Evolutionary conservation across 2,113 vertebrate species (phyloP).

Genomic region (Oceanites oceanicus): DNA sequence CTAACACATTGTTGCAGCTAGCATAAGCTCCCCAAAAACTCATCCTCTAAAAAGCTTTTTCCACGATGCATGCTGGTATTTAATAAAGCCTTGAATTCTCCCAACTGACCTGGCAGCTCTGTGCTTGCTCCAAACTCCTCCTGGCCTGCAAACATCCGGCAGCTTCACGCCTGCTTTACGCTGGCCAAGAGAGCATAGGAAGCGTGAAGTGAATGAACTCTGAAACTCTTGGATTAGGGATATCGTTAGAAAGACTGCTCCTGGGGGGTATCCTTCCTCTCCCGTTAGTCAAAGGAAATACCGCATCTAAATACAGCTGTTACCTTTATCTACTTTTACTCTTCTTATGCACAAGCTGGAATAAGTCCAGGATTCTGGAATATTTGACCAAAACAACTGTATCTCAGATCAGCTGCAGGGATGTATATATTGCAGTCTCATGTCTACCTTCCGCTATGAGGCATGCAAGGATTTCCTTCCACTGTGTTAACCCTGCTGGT

Average conservation of each 20-base stretch:
- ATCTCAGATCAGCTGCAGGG: constrained; percentile 47
- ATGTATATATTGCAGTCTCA: not conserved
- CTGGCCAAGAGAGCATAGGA: not conserved
- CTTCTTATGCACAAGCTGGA: not conserved
- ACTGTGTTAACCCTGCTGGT: constrained; percentile 12
- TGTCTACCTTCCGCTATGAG: constrained; percentile 32
- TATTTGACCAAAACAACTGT: not conserved
- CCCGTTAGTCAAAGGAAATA: not conserved
- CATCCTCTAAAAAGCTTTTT: not conserved
- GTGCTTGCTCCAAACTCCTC: not conserved
- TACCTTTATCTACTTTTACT: not conserved
- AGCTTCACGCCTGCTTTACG: not conserved
- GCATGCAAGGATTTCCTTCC: constrained; percentile 63
- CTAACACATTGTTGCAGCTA: not conserved
- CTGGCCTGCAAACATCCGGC: not conserved
- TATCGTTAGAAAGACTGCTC: not conserved
- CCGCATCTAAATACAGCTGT: constrained; percentile 17
- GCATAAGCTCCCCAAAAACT: not conserved
- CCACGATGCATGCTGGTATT: not conserved
- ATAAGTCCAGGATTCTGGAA: not conserved
- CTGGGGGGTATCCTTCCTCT: constrained; percentile 2
- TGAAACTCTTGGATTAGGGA: not conserved
- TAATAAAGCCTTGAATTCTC: not conserved
- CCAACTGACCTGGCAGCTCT: not conserved
- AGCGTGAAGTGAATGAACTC: not conserved